These are phyloP conservation scores for Bothrops alternatus DNA, from an alignment of 2,797 vertebrate genomes.

Conservation along the genomic window DNA sequence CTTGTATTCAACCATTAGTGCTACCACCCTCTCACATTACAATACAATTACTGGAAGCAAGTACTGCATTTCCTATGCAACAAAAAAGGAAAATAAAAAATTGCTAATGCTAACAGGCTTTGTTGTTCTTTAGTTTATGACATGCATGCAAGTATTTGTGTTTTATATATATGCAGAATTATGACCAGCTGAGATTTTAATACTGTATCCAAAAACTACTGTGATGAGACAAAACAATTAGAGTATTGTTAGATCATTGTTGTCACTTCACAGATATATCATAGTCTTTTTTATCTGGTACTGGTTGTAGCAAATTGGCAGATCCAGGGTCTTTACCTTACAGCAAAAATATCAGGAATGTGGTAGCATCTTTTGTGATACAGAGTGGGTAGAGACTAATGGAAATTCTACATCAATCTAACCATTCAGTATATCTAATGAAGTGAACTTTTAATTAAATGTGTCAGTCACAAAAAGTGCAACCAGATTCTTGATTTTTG, in stretches of 20 bases:
- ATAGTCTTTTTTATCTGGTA: background rate
- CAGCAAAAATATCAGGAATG: background rate
- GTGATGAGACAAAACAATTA: background rate
- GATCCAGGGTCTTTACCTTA: background rate
- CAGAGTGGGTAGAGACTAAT: background rate
- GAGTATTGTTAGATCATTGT: background rate
- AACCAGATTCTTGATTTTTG: background rate
- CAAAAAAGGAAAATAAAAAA: slow-evolving; percentile 92
- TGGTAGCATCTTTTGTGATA: background rate
- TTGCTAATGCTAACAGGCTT: slow-evolving; percentile 87
- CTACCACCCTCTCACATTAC: slow-evolving; percentile 90
- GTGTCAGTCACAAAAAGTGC: background rate
- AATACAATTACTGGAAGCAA: slow-evolving; percentile 97
- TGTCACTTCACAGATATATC: background rate
- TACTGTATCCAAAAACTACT: background rate
- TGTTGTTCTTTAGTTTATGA: slow-evolving; percentile 61
- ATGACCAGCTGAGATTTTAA: accelerated
- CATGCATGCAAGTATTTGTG: background rate
- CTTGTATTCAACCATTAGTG: slow-evolving; percentile 88
- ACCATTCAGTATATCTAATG: background rate
- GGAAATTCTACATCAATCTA: background rate
- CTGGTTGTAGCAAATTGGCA: background rate
- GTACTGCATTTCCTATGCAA: slow-evolving; percentile 99
- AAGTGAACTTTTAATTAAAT: background rate
- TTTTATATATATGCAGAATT: background rate